Percentiles rank a stretch among this genome's conserved stretches.
Evolutionary conservation across 2,113 vertebrate species (phyloP).

Genomic region (Azemiops feae): DNA sequence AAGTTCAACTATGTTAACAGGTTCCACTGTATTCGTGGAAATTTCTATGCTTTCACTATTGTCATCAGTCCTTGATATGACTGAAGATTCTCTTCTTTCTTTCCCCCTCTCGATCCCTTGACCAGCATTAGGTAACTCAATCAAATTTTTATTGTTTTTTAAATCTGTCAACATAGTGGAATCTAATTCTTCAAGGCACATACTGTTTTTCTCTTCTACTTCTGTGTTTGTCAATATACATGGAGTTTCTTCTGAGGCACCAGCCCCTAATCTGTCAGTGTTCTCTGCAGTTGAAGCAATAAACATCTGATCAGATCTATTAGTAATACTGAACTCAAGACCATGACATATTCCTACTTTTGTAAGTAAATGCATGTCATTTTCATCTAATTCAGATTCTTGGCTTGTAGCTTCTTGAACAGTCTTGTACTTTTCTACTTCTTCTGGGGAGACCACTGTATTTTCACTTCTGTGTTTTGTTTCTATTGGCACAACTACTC

Average conservation of each 20-base stretch:
- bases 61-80: constrained; percentile 9
- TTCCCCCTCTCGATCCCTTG: fast-evolving
- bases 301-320: constrained; percentile 7
- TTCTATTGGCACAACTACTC: constrained; percentile 25
- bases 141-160: constrained; percentile 23
- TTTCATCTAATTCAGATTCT: constrained; percentile 20
- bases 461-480: constrained; percentile 44
- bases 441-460: constrained; percentile 57
- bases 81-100: background rate
- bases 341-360: constrained; percentile 18
- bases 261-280: constrained; percentile 34
- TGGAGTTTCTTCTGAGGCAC: constrained; percentile 39
- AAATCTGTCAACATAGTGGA: constrained; percentile 20
- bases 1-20: constrained; percentile 33
- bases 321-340: constrained; percentile 47
- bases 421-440: constrained; percentile 51
- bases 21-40: constrained; percentile 22
- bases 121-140: background rate
- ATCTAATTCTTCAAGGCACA: constrained; percentile 32
- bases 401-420: constrained; percentile 29
- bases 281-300: constrained; percentile 29
- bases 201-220: constrained; percentile 27
- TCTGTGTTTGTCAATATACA: constrained; percentile 16
- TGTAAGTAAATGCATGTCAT: constrained; percentile 34
- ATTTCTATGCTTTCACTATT: constrained; percentile 23